phyloP scores from a whole-genome alignment of 2,797 vertebrate species.

The Chelmon rostratus region DNA sequence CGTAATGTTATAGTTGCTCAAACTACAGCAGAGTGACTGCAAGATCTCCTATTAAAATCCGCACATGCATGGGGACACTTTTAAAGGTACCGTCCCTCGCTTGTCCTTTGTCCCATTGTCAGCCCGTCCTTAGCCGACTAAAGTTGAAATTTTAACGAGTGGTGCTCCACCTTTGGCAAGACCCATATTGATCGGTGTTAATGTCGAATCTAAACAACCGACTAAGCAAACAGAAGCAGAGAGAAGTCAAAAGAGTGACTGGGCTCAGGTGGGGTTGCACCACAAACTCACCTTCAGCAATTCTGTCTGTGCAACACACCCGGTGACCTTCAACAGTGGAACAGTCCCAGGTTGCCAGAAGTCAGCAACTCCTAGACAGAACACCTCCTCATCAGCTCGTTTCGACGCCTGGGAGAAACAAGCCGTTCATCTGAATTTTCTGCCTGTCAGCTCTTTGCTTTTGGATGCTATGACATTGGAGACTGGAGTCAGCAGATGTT shows the following conservation, averaged over 20 bases:
- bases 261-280: slow-evolving; percentile 33
- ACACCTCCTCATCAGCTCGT: slow-evolving; percentile 72
- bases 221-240: slow-evolving; percentile 57
- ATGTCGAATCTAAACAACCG: slow-evolving; percentile 45
- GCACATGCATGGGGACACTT: no score
- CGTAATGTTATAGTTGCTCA: background rate
- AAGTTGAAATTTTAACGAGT: slow-evolving; percentile 44
- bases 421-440: slow-evolving; percentile 74
- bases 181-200: slow-evolving; percentile 60
- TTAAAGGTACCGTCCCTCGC: background rate
- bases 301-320: slow-evolving; percentile 67
- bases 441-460: slow-evolving; percentile 78
- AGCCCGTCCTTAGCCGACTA: slow-evolving; percentile 22
- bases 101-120: slow-evolving; percentile 22
- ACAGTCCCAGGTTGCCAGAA: slow-evolving; percentile 71
- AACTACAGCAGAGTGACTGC: background rate
- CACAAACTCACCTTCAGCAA: slow-evolving; percentile 73
- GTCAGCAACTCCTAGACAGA: slow-evolving; percentile 73
- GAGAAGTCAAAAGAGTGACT: slow-evolving; percentile 26
- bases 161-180: slow-evolving; percentile 14
- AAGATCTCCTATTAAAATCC: no score
- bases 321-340: slow-evolving; percentile 69
- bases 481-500: slow-evolving; percentile 77
- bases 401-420: slow-evolving; percentile 49
- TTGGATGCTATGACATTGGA: slow-evolving; percentile 63